These are phyloP conservation scores for Coptotermes formosanus DNA, from an alignment of 1,140 invertebrate genomes.

Conservation along the genomic window DNA sequence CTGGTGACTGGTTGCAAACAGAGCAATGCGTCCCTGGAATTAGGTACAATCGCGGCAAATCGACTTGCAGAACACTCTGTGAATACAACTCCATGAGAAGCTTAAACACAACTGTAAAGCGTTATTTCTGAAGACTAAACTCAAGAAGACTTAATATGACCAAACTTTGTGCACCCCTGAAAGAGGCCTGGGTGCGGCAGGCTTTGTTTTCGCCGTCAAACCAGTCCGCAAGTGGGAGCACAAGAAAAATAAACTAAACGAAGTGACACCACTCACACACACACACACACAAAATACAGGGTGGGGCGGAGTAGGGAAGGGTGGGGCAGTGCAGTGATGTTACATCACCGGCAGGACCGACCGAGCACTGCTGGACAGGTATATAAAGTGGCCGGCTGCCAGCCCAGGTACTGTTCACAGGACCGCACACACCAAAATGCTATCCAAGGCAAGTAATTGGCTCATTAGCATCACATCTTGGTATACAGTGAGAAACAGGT, in stretches of 20 bases:
- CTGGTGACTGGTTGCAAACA: too few relatives aligned
- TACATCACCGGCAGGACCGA: neutral
- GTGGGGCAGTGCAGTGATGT: neutral
- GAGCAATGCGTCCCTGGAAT: too few relatives aligned
- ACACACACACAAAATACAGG: neutral
- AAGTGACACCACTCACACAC: neutral
- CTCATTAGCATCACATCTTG: neutral
- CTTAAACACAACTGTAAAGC: too few relatives aligned
- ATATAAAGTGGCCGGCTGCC: neutral
- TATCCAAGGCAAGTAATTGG: conserved; percentile 11
- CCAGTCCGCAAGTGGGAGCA: neutral
- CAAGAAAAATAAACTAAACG: neutral
- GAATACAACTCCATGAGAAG: too few relatives aligned
- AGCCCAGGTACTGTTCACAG: neutral
- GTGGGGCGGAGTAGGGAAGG: neutral
- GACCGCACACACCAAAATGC: neutral
- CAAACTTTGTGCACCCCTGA: neutral
- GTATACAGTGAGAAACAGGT: too few relatives aligned
- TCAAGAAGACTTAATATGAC: too few relatives aligned
- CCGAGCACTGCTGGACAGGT: neutral
- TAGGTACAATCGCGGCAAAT: too few relatives aligned
- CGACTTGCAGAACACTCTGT: too few relatives aligned
- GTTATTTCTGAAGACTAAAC: too few relatives aligned
- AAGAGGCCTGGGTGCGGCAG: neutral
- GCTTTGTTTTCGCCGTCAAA: conserved; percentile 7